These are phyloP conservation scores for Brachionus koreanus DNA, from an alignment of 1,140 invertebrate genomes.

Conservation along the genomic window DNA sequence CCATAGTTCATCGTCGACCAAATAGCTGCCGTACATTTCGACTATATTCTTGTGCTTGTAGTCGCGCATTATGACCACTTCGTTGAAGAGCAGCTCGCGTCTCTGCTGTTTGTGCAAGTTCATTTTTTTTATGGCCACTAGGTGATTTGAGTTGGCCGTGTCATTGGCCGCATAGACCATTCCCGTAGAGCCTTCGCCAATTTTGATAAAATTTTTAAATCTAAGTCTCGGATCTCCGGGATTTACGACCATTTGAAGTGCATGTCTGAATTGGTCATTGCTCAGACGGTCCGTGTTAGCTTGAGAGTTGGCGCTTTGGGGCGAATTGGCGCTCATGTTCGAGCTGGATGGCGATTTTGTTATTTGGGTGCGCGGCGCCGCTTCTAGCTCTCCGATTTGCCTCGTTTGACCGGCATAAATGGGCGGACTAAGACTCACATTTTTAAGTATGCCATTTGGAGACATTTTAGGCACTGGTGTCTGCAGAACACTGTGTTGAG, in stretches of 20 bases:
- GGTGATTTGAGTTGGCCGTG: constrained; percentile 59
- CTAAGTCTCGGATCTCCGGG: constrained; percentile 89
- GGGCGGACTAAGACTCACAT: neutral
- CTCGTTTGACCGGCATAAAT: constrained; percentile 4
- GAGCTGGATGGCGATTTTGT: neutral
- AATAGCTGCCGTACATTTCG: constrained; percentile 94
- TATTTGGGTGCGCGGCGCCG: neutral
- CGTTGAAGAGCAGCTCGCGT: constrained; percentile 94
- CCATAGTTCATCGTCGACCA: constrained; percentile 97
- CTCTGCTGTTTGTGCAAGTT: constrained; percentile 92
- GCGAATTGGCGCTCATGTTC: neutral
- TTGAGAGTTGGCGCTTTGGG: constrained; percentile 50
- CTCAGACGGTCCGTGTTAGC: constrained; percentile 61
- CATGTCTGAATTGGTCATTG: constrained; percentile 76
- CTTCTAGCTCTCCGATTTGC: neutral
- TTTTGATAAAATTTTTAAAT: constrained; percentile 88
- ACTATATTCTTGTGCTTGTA: constrained; percentile 99
- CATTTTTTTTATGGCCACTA: constrained; percentile 98
- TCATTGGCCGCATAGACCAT: constrained; percentile 75
- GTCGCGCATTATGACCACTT: constrained; percentile 97
- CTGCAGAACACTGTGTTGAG: neutral
- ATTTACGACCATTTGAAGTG: constrained; percentile 89
- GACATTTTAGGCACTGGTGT: neutral
- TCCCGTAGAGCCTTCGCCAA: constrained; percentile 95
- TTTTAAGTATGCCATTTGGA: neutral